A percentile compares a stretch with the other conserved stretches of the same genome.
Conservation (phyloP, 2,888 invertebrate species). For the Oligia strigilis region DNA sequence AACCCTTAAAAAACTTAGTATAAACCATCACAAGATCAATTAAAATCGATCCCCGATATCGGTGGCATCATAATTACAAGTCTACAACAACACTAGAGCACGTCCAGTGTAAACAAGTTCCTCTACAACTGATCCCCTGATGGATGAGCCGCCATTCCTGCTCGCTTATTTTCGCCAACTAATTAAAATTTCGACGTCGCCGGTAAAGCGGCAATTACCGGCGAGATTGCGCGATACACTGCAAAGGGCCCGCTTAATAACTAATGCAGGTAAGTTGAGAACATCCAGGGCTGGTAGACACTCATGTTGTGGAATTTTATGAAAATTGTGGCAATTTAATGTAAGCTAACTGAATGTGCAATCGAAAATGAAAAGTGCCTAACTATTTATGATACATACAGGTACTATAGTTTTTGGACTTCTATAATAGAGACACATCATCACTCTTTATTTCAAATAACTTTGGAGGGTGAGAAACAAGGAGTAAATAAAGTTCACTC, state of each 20-base stretch:
- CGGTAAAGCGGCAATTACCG: conserved; percentile 74
- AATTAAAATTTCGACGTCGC: conserved; percentile 78
- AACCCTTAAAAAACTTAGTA: neutral
- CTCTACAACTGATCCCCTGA: conserved; percentile 53
- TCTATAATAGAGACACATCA: neutral
- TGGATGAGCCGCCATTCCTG: conserved; percentile 58
- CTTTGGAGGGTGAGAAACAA: neutral
- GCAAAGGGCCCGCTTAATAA: conserved; percentile 69
- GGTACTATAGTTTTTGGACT: neutral
- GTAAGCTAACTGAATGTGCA: neutral
- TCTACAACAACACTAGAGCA: conserved; percentile 35
- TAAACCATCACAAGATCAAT: conserved; percentile 50
- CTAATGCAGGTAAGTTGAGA: conserved; percentile 63
- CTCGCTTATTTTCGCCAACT: conserved; percentile 68
- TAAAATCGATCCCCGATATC: conserved; percentile 57
- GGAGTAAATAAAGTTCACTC: neutral
- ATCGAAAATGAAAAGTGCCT: neutral
- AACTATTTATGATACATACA: neutral
- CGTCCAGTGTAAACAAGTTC: conserved; percentile 64
- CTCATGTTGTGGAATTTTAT: conserved; percentile 42
- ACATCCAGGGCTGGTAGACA: conserved; percentile 54
- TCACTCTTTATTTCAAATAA: neutral
- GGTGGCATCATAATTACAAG: conserved; percentile 48
- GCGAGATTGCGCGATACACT: conserved; percentile 70
- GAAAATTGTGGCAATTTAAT: neutral